Percentiles rank a stretch among this genome's conserved stretches.
These are phyloP conservation scores for Furnarius figulus DNA, from an alignment of 2,113 vertebrate genomes.

Conservation along the genomic window DNA sequence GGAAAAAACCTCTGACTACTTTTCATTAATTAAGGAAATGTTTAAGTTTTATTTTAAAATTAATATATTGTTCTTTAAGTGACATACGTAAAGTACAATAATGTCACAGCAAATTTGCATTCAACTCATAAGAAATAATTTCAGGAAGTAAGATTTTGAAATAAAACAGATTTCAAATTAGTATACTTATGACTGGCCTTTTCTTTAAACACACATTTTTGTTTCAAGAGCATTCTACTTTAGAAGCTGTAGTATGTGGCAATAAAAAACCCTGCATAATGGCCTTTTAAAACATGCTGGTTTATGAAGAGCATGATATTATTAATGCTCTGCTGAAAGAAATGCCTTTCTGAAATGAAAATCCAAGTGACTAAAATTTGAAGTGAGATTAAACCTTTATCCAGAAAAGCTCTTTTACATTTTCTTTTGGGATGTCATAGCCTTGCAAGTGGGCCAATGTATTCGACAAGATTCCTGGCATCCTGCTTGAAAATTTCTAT, in stretches of 20 bases:
- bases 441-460: background rate
- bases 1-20: background rate
- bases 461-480: background rate
- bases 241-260: background rate
- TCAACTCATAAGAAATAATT: background rate
- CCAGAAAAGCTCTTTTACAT: background rate
- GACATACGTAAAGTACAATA: background rate
- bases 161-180: background rate
- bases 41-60: background rate
- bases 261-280: background rate
- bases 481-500: background rate
- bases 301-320: background rate
- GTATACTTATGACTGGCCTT: background rate
- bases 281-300: background rate
- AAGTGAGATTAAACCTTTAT: background rate
- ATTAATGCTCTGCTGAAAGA: background rate
- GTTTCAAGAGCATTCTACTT: background rate
- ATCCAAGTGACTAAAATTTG: background rate
- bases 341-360: background rate
- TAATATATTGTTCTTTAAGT: background rate
- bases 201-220: background rate
- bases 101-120: background rate
- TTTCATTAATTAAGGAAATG: background rate
- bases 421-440: background rate
- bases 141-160: background rate